These are phyloP conservation scores for Tinea semifulvella DNA, from an alignment of 2,888 invertebrate species.

Conservation along the genomic window DNA sequence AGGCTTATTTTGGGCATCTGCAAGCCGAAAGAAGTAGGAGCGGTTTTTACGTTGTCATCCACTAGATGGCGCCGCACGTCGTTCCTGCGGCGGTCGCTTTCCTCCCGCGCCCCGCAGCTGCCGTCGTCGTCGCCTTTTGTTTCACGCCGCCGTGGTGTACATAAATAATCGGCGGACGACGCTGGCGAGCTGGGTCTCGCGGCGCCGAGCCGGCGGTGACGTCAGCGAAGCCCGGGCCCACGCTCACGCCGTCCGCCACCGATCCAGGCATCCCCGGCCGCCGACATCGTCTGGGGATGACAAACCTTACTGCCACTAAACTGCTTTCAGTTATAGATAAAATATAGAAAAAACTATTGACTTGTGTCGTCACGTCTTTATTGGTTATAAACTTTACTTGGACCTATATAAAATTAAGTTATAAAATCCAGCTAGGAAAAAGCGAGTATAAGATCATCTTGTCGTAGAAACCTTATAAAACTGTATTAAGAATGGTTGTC, in stretches of 20 bases:
- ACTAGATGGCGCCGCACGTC: conserved; percentile 61
- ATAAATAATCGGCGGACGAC: conserved; percentile 58
- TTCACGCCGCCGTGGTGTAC: conserved; percentile 50
- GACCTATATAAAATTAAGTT: too few relatives aligned
- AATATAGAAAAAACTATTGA: too few relatives aligned
- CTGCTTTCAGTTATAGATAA: too few relatives aligned
- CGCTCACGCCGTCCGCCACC: conserved; percentile 28
- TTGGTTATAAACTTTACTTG: too few relatives aligned
- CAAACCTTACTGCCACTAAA: too few relatives aligned
- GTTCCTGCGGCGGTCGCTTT: conserved; percentile 63
- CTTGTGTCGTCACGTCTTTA: too few relatives aligned
- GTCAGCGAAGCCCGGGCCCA: conserved; percentile 38
- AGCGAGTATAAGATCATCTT: background rate
- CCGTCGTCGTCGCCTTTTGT: conserved; percentile 48
- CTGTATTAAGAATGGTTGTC: conserved; percentile 4
- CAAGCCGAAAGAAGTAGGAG: conserved; percentile 55
- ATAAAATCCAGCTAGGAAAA: background rate
- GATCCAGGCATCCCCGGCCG: conserved; percentile 56
- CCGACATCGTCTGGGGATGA: conserved; percentile 15
- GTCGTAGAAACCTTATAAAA: conserved; percentile 8
- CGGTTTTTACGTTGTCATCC: conserved; percentile 40
- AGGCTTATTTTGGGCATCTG: conserved; percentile 61
- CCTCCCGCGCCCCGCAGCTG: conserved; percentile 50
- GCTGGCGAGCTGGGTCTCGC: conserved; percentile 54
- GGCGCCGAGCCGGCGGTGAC: conserved; percentile 33